phyloP scores from a whole-genome alignment of 2,888 invertebrate genomes.

The Leptinotarsa haldemani region DNA sequence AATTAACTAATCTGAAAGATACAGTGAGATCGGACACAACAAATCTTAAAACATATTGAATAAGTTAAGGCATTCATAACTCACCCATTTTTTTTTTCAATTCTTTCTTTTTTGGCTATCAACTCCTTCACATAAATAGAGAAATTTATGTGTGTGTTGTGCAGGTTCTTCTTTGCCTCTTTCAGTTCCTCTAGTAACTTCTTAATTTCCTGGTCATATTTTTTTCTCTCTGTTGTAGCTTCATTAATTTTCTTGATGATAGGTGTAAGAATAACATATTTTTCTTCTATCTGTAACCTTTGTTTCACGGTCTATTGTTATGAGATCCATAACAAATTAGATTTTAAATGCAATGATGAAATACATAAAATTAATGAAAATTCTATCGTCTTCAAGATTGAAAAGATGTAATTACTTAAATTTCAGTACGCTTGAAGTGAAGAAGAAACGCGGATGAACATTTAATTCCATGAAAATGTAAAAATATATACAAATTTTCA shows the following conservation, averaged over 20 bases:
- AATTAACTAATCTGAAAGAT: too few species aligned
- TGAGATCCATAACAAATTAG: constrained; percentile 30
- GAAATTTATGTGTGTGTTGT: constrained; percentile 56
- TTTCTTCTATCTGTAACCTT: constrained; percentile 65
- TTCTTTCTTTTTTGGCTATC: constrained; percentile 55
- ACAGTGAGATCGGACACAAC: neutral
- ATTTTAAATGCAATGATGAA: neutral
- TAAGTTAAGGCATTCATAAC: neutral
- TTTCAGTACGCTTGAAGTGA: too few species aligned
- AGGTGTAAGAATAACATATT: constrained; percentile 62
- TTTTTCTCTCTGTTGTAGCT: constrained; percentile 58
- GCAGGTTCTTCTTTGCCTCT: constrained; percentile 56
- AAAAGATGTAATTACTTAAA: too few species aligned
- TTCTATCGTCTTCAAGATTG: too few species aligned
- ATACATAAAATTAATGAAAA: neutral
- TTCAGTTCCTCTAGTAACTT: constrained; percentile 57
- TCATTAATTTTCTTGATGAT: constrained; percentile 61
- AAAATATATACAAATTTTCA: too few species aligned
- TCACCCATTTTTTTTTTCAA: constrained; percentile 50
- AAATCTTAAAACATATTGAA: neutral
- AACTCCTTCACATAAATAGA: constrained; percentile 57
- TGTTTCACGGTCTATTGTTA: constrained; percentile 41
- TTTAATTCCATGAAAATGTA: too few species aligned
- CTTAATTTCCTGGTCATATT: constrained; percentile 60
- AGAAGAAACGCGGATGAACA: too few species aligned